phyloP scores from a whole-genome alignment of 1,140 invertebrate genomes.

The Euura saliciscinereae region DNA sequence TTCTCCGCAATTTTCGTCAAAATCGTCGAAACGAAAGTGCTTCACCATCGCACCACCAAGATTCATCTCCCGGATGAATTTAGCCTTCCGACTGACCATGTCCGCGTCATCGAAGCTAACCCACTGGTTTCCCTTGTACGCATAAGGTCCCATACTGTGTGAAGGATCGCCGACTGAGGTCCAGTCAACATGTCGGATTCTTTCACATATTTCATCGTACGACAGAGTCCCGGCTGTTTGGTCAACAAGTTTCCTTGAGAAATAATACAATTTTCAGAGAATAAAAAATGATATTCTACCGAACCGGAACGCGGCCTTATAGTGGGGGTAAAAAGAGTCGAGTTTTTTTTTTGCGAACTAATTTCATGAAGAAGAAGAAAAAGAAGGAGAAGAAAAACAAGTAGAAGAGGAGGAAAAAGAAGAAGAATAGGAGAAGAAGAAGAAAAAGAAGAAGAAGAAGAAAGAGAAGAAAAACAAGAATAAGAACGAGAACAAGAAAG shows the following conservation, averaged over 20 bases:
- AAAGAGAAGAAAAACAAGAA: not conserved
- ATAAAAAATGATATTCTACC: not conserved
- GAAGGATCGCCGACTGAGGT: slow-evolving; percentile 77
- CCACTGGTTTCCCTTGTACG: slow-evolving; percentile 87
- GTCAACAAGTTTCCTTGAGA: slow-evolving; percentile 77
- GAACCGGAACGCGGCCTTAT: too few species aligned
- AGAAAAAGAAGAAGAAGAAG: too few species aligned
- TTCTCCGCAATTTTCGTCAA: slow-evolving; percentile 68
- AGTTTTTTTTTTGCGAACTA: too few species aligned
- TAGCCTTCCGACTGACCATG: slow-evolving; percentile 79
- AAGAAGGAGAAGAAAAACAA: too few species aligned
- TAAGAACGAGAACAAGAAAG: not conserved
- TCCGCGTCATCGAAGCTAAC: slow-evolving; percentile 85
- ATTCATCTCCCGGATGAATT: slow-evolving; percentile 75
- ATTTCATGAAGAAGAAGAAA: too few species aligned
- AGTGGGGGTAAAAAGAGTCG: too few species aligned
- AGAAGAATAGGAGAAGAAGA: too few species aligned
- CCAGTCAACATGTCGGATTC: slow-evolving; percentile 78
- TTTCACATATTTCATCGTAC: slow-evolving; percentile 90
- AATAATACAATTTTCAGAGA: not conserved
- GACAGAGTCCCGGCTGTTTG: slow-evolving; percentile 81
- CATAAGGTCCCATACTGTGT: slow-evolving; percentile 83
- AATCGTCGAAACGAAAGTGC: slow-evolving; percentile 75
- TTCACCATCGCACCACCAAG: slow-evolving; percentile 90
- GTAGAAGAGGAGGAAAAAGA: too few species aligned